Percentiles rank a stretch among this genome's conserved stretches.
These are phyloP conservation scores for Pipistrellus pipistrellus DNA, from an alignment of 2,797 vertebrate species.

Conservation along the genomic window DNA sequence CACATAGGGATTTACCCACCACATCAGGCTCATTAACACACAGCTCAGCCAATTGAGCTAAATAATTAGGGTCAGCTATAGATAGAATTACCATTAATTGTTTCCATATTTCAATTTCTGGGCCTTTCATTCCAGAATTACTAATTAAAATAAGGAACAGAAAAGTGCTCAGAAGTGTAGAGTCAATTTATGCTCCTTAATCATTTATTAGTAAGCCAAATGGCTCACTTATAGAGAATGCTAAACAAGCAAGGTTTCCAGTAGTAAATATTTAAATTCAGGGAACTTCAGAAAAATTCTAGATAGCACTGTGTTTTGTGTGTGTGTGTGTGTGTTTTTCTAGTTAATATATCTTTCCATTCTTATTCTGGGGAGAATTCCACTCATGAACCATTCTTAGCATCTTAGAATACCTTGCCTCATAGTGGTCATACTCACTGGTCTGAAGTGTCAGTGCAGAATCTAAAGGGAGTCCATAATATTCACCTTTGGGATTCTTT, in stretches of 20 bases:
- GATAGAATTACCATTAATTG: constrained; percentile 75
- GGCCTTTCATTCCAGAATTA: constrained; percentile 68
- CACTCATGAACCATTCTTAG: neutral
- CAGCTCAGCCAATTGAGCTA: constrained; percentile 65
- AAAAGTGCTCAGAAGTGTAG: constrained; percentile 59
- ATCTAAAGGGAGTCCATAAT: neutral
- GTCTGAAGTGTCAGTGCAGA: neutral
- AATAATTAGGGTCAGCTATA: constrained; percentile 76
- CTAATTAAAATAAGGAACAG: constrained; percentile 75
- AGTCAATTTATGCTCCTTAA: constrained; percentile 67
- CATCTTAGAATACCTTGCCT: neutral
- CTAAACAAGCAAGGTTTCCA: constrained; percentile 46
- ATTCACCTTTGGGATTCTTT: neutral
- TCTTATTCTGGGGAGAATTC: neutral
- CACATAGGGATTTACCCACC: constrained; percentile 39
- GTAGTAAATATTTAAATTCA: constrained; percentile 73
- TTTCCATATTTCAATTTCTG: constrained; percentile 79
- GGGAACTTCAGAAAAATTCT: constrained; percentile 34
- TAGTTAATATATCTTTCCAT: neutral
- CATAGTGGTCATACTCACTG: neutral
- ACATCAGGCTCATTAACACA: constrained; percentile 61
- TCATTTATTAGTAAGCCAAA: constrained; percentile 66
- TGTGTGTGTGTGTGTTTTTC: neutral
- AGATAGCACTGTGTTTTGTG: constrained; percentile 22
- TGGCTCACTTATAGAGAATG: constrained; percentile 45